A percentile compares a stretch with the other conserved stretches of the same genome.
These are phyloP conservation scores for Nasonia oneida DNA, from an alignment of 2,888 invertebrate genomes.

Conservation along the genomic window DNA sequence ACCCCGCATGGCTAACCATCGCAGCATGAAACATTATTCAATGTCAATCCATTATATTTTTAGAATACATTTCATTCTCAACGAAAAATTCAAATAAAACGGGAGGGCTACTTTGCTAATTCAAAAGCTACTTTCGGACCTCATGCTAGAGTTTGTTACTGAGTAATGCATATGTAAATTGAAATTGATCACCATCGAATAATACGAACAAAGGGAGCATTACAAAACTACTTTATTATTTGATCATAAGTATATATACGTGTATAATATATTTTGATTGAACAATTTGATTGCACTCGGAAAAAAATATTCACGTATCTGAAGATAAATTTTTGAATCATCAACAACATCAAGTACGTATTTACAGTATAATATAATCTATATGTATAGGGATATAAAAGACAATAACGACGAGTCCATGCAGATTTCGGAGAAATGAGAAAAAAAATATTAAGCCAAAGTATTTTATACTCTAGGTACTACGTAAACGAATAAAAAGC, in stretches of 20 bases:
- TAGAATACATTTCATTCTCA: slow-evolving; percentile 60
- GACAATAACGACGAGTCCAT: slow-evolving; percentile 4
- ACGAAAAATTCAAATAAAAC: slow-evolving; percentile 34
- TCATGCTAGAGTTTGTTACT: slow-evolving; percentile 46
- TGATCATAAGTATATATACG: too few relatives aligned
- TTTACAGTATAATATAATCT: not conserved
- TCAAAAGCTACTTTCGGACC: slow-evolving; percentile 18
- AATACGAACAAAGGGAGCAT: not conserved
- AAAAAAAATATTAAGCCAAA: slow-evolving; percentile 40
- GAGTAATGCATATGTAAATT: not conserved
- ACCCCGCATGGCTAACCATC: slow-evolving; percentile 81
- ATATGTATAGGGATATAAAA: not conserved
- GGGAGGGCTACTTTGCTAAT: slow-evolving; percentile 17
- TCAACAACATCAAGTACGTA: not conserved
- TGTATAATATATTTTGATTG: not conserved
- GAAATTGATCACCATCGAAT: not conserved
- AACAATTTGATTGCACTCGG: not conserved
- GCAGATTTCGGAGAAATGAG: not conserved
- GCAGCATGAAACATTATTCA: slow-evolving; percentile 77
- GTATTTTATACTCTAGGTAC: not conserved
- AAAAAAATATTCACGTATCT: not conserved
- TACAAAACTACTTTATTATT: not conserved
- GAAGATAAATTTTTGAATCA: not conserved
- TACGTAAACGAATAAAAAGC: slow-evolving; percentile 55
- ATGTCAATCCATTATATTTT: slow-evolving; percentile 74